phyloP scores from a whole-genome alignment of 2,797 vertebrate species.

The Poeciliopsis presidionis region DNA sequence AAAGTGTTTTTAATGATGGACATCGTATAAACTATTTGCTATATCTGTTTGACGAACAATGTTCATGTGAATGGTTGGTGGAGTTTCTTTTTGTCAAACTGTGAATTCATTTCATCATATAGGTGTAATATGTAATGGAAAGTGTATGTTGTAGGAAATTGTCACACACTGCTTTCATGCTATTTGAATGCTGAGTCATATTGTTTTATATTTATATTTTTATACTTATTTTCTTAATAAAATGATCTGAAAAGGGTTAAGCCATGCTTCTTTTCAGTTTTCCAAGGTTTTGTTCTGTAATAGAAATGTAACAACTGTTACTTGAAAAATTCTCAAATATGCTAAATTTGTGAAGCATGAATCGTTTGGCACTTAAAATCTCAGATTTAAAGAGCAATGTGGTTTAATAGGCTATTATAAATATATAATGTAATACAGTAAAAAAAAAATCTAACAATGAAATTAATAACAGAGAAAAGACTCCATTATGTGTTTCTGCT shows the following conservation, averaged over 20 bases:
- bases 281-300: not conserved
- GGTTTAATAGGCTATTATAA: not conserved
- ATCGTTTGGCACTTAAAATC: not conserved
- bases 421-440: not conserved
- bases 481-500: not conserved
- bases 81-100: slow-evolving; percentile 80
- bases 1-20: slow-evolving; percentile 82
- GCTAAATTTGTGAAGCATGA: not conserved
- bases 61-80: slow-evolving; percentile 84
- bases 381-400: not conserved
- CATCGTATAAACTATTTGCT: slow-evolving; percentile 84
- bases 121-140: slow-evolving; percentile 83
- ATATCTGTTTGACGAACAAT: slow-evolving; percentile 81
- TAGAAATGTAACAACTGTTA: not conserved
- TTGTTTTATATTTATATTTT: slow-evolving; percentile 99
- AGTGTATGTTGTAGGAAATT: slow-evolving; percentile 83
- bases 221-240: slow-evolving; percentile 99
- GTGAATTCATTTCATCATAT: slow-evolving; percentile 84
- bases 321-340: not conserved
- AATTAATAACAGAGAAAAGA: not conserved
- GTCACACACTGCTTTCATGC: slow-evolving; percentile 83
- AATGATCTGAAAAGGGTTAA: slow-evolving; percentile 70
- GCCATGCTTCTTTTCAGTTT: slow-evolving; percentile 5
- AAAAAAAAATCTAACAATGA: not conserved
- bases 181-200: slow-evolving; percentile 84